Evolutionary conservation across 2,113 vertebrate genomes (phyloP).

Genomic region (Aptenodytes patagonicus): DNA sequence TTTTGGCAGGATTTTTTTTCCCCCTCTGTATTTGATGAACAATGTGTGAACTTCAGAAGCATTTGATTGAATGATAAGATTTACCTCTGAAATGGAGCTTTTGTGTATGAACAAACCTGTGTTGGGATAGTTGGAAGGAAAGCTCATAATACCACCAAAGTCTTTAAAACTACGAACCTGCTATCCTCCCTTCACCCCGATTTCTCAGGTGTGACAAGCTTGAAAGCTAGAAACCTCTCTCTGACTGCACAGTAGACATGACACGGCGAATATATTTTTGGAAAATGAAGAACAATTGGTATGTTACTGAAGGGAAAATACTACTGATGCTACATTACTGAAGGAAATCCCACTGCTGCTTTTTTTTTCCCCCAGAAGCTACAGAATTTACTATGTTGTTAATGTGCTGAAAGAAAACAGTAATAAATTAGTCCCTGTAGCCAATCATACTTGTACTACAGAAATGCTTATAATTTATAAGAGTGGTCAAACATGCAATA

Average conservation of each 20-base stretch:
- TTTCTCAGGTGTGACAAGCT: neutral
- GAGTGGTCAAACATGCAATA: neutral
- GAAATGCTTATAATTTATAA: slow-evolving; percentile 7
- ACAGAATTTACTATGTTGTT: neutral
- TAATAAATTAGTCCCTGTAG: slow-evolving; percentile 22
- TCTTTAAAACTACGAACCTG: neutral
- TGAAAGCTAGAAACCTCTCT: neutral
- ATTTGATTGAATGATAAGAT: neutral
- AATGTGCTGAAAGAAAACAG: neutral
- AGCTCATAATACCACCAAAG: neutral
- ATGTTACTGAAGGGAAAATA: neutral
- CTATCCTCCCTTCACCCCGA: neutral
- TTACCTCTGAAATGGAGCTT: neutral
- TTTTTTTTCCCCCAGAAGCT: neutral
- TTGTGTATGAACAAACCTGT: neutral
- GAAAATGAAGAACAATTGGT: neutral
- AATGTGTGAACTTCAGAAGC: neutral
- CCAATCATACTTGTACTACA: neutral
- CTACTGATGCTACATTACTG: neutral
- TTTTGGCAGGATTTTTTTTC: neutral
- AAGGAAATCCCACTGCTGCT: neutral
- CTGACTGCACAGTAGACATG: neutral
- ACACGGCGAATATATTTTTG: neutral
- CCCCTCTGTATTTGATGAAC: neutral
- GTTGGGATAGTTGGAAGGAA: neutral